Conservation (phyloP, 2,888 invertebrate species). For the Mythimna lalbum region DNA sequence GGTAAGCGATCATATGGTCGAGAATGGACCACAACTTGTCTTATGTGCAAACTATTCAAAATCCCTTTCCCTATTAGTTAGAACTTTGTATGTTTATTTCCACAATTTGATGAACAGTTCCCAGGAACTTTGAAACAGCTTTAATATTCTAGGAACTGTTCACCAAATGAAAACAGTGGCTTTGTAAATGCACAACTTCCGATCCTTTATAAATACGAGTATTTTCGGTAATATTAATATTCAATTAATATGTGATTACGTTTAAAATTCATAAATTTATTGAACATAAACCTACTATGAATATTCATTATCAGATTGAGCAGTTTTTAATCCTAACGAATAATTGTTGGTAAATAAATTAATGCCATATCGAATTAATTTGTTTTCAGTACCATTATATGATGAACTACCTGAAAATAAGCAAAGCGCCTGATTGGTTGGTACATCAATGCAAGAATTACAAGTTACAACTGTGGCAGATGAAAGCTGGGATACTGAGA, state of each 20-base stretch:
- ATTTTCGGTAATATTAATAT: constrained; percentile 9
- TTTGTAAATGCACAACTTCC: neutral
- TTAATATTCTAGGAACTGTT: neutral
- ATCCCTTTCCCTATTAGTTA: neutral
- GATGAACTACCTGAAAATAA: constrained; percentile 78
- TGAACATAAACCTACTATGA: constrained; percentile 24
- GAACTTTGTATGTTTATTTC: neutral
- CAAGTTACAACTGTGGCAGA: constrained; percentile 81
- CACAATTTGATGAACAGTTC: no score
- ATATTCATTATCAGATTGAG: constrained; percentile 40
- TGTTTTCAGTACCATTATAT: constrained; percentile 83
- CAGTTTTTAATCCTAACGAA: constrained; percentile 44
- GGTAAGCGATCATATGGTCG: neutral
- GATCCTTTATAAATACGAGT: neutral
- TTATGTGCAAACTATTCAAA: neutral
- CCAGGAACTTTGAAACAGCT: neutral
- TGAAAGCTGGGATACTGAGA: constrained; percentile 83
- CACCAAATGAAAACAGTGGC: neutral
- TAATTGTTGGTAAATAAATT: constrained; percentile 17
- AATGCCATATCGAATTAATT: neutral
- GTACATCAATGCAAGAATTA: constrained; percentile 80
- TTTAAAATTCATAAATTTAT: constrained; percentile 20
- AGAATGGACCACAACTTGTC: neutral
- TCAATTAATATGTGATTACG: constrained; percentile 20
- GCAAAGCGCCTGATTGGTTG: constrained; percentile 75